Percentiles rank a stretch among this genome's conserved stretches.
Conservation (phyloP, 2,113 vertebrate species). For the Tretioscincus oriximinensis region DNA sequence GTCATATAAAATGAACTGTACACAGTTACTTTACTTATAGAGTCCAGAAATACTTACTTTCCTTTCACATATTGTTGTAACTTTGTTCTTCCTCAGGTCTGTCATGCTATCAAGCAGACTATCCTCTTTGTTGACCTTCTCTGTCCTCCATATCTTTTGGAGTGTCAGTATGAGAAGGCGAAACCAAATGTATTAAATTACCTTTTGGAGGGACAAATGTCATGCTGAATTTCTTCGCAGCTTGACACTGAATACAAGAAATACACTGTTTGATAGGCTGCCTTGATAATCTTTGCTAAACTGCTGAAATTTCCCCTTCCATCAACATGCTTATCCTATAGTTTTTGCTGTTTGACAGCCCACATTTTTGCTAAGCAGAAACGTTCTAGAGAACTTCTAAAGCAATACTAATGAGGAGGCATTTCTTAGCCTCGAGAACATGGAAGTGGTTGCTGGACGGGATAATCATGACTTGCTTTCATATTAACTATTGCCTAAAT, state of each 20-base stretch:
- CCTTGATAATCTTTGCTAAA: conserved; percentile 67
- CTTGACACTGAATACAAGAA: neutral
- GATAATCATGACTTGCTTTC: conserved; percentile 40
- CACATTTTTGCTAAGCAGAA: conserved; percentile 30
- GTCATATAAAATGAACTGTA: neutral
- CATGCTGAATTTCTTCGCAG: neutral
- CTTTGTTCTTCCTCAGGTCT: neutral
- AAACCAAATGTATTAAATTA: neutral
- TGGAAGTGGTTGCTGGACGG: conserved; percentile 23
- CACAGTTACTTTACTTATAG: neutral
- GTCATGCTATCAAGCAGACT: neutral
- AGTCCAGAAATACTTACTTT: no score
- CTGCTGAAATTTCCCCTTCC: conserved; percentile 38
- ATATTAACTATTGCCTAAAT: conserved; percentile 31
- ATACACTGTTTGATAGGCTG: conserved; percentile 32
- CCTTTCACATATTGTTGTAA: neutral
- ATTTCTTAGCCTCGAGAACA: conserved; percentile 52
- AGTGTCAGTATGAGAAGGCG: neutral
- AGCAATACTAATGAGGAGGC: conserved; percentile 35
- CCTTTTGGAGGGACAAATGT: neutral
- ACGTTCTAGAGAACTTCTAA: conserved; percentile 21
- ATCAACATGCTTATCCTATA: neutral
- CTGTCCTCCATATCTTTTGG: neutral
- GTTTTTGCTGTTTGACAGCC: conserved; percentile 24
- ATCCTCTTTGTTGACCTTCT: neutral